Evolutionary conservation across 2,888 invertebrate genomes (phyloP).

Genomic region (Temnothorax unifasciatus): DNA sequence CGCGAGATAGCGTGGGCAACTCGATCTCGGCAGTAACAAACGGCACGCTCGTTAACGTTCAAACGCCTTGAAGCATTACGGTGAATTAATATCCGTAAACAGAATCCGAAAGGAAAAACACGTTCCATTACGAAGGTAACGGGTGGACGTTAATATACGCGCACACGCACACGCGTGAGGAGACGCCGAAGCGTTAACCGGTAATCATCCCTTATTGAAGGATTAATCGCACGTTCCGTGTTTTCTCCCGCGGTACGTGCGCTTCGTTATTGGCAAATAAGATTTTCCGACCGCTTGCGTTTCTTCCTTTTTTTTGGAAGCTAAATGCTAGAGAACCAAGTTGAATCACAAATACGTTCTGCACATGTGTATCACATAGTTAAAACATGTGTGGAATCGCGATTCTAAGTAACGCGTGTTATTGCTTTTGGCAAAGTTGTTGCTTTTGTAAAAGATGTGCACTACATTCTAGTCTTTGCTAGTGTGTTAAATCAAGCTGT

Average conservation of each 20-base stretch:
- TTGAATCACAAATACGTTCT: background rate
- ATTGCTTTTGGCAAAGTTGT: slow-evolving; percentile 26
- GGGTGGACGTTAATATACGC: slow-evolving; percentile 3
- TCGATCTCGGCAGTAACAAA: slow-evolving; percentile 52
- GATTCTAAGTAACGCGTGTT: background rate
- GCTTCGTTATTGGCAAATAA: background rate
- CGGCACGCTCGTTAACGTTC: slow-evolving; percentile 59
- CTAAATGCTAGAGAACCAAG: background rate
- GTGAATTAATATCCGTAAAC: slow-evolving; percentile 56
- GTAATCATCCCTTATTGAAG: slow-evolving; percentile 10
- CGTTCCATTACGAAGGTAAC: slow-evolving; percentile 37
- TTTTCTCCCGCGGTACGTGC: background rate
- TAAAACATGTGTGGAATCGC: background rate
- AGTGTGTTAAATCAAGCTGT: background rate
- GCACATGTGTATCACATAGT: background rate
- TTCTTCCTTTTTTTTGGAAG: background rate
- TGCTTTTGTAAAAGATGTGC: background rate
- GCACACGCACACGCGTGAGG: background rate
- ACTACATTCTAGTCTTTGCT: background rate
- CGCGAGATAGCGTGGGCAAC: slow-evolving; percentile 21
- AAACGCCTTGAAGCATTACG: slow-evolving; percentile 65
- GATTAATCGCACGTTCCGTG: background rate
- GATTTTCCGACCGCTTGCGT: background rate
- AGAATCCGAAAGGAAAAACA: slow-evolving; percentile 47
- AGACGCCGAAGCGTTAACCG: background rate